Evolutionary conservation across 2,888 invertebrate genomes (phyloP).

Genomic region (Dryocosmus kuriphilus): DNA sequence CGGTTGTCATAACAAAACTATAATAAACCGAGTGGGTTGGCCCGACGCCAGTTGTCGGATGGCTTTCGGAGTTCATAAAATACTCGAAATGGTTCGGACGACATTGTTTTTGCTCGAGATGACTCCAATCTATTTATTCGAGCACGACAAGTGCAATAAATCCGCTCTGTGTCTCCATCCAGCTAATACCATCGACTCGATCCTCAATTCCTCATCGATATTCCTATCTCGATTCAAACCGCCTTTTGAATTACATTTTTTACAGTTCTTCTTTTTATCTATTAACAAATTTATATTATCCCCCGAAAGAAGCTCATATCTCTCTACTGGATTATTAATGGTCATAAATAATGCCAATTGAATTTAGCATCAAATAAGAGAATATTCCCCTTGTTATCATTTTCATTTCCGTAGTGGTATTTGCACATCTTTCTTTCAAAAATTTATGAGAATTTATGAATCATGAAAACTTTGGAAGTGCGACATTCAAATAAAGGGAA

Average conservation of each 20-base stretch:
- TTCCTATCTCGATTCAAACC: constrained; percentile 30
- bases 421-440: neutral
- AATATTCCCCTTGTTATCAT: neutral
- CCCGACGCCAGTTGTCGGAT: constrained; percentile 55
- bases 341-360: constrained; percentile 36
- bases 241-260: constrained; percentile 37
- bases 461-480: neutral
- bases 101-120: constrained; percentile 40
- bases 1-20: constrained; percentile 77
- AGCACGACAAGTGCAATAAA: constrained; percentile 39
- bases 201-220: constrained; percentile 33
- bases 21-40: constrained; percentile 72
- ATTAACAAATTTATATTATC: constrained; percentile 1
- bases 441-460: neutral
- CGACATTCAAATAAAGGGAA: neutral
- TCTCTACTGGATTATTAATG: constrained; percentile 15
- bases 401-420: neutral
- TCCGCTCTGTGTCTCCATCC: constrained; percentile 38
- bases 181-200: constrained; percentile 13
- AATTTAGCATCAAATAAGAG: neutral
- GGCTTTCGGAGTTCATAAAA: constrained; percentile 64
- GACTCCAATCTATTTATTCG: constrained; percentile 40
- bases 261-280: neutral
- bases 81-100: constrained; percentile 62
- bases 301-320: neutral